Evolutionary conservation across 2,888 invertebrate genomes (phyloP).

Genomic region (Willowsia nigromaculata): DNA sequence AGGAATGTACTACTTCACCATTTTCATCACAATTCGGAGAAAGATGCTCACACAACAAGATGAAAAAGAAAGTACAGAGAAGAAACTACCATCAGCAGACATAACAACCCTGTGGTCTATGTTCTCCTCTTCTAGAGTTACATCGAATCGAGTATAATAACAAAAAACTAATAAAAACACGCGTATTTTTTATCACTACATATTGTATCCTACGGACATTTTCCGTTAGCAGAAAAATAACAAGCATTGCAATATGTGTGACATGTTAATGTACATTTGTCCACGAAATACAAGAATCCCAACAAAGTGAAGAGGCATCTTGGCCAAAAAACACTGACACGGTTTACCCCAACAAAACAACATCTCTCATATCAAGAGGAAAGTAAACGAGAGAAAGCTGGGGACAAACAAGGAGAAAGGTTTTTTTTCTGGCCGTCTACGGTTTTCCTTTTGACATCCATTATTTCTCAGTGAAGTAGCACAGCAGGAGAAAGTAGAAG

Average conservation of each 20-base stretch:
- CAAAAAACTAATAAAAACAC: slow-evolving; percentile 1
- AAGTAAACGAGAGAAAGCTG: not conserved
- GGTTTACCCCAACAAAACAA: slow-evolving; percentile 4
- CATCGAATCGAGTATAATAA: not conserved
- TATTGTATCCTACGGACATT: slow-evolving; percentile 16
- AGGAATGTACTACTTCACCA: not conserved
- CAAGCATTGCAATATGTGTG: slow-evolving; percentile 18
- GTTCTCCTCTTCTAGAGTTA: not conserved
- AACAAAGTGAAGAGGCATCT: not conserved
- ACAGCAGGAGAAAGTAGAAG: slow-evolving; percentile 40
- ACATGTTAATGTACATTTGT: slow-evolving; percentile 5
- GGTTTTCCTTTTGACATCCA: slow-evolving; percentile 61
- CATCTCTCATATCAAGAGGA: not conserved
- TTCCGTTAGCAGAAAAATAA: not conserved
- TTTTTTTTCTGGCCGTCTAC: slow-evolving; percentile 40
- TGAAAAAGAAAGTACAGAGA: not conserved
- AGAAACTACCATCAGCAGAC: not conserved
- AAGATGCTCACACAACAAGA: not conserved
- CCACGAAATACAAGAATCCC: not conserved
- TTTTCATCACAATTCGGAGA: not conserved
- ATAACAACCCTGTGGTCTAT: not conserved
- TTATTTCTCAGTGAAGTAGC: slow-evolving; percentile 52
- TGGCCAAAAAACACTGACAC: slow-evolving; percentile 11
- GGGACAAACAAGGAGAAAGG: slow-evolving; percentile 3
- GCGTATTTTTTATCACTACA: not conserved